Evolutionary conservation across 2,888 invertebrate species (phyloP).

Genomic region (Autographa pulchrina): DNA sequence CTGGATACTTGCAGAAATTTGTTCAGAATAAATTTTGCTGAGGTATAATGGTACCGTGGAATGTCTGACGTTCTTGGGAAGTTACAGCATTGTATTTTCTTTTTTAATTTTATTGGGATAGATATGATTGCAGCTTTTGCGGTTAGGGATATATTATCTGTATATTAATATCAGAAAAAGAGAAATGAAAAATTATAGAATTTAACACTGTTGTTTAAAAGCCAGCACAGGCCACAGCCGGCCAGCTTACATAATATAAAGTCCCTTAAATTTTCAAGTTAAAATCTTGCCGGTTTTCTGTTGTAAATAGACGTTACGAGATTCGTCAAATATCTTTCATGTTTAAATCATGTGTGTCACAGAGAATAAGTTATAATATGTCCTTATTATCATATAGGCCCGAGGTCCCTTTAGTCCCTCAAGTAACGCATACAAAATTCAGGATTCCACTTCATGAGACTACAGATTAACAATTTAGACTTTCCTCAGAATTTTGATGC

Average conservation of each 20-base stretch:
- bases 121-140: neutral
- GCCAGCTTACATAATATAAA: no score
- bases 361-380: slow-evolving; percentile 1
- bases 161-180: no score
- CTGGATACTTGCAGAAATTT: slow-evolving; percentile 34
- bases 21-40: slow-evolving; percentile 28
- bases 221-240: no score
- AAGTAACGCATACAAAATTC: slow-evolving; percentile 6
- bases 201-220: no score
- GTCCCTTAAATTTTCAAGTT: no score
- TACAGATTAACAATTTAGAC: slow-evolving; percentile 3
- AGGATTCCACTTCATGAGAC: neutral
- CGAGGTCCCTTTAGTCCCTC: neutral
- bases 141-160: no score
- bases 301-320: no score
- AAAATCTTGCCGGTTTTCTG: no score
- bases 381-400: slow-evolving; percentile 1
- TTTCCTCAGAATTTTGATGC: neutral
- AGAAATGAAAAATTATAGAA: no score
- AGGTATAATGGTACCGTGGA: slow-evolving; percentile 38
- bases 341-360: neutral
- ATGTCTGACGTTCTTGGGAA: slow-evolving; percentile 22
- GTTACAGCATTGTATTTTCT: slow-evolving; percentile 27
- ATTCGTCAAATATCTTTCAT: neutral
- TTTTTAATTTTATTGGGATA: neutral